Conservation (phyloP, 2,888 invertebrate species). For the Drosophila neoperkinsi region DNA sequence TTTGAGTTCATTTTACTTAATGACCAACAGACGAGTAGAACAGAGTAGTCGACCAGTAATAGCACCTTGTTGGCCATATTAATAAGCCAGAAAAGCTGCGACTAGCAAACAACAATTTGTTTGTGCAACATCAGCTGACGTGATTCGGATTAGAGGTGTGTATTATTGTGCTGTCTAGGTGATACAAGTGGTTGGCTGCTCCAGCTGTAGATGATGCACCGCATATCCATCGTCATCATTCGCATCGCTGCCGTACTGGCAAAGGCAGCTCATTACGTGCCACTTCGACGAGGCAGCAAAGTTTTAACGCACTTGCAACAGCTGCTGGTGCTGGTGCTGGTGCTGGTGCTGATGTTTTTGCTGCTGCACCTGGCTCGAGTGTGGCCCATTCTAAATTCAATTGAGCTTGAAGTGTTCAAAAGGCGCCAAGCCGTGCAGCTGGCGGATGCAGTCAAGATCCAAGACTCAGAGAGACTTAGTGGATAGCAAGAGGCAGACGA, state of each 20-base stretch:
- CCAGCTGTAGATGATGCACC: neutral
- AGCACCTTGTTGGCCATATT: conserved; percentile 9
- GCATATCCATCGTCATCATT: conserved; percentile 5
- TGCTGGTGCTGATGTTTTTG: neutral
- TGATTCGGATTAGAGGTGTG: conserved; percentile 22
- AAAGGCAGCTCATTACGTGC: conserved; percentile 58
- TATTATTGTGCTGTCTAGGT: conserved; percentile 49
- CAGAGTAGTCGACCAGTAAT: neutral
- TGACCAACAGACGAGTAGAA: conserved; percentile 21
- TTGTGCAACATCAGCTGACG: conserved; percentile 44
- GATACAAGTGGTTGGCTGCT: neutral
- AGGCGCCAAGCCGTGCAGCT: conserved; percentile 56
- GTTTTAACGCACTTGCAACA: conserved; percentile 59
- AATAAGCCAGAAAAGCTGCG: conserved; percentile 30
- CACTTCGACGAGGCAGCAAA: conserved; percentile 19
- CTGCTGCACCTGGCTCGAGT: conserved; percentile 49
- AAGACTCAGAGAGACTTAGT: conserved; percentile 8
- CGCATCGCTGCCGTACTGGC: conserved; percentile 34
- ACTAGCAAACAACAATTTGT: conserved; percentile 37
- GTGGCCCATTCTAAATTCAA: conserved; percentile 71
- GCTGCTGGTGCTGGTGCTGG: conserved; percentile 21
- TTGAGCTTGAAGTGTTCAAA: conserved; percentile 73
- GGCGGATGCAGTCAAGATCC: conserved; percentile 37
- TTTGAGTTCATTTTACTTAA: conserved; percentile 52
- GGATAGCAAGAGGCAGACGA: neutral